phyloP scores from a whole-genome alignment of 2,113 vertebrate species.

The Petromus typicus region DNA sequence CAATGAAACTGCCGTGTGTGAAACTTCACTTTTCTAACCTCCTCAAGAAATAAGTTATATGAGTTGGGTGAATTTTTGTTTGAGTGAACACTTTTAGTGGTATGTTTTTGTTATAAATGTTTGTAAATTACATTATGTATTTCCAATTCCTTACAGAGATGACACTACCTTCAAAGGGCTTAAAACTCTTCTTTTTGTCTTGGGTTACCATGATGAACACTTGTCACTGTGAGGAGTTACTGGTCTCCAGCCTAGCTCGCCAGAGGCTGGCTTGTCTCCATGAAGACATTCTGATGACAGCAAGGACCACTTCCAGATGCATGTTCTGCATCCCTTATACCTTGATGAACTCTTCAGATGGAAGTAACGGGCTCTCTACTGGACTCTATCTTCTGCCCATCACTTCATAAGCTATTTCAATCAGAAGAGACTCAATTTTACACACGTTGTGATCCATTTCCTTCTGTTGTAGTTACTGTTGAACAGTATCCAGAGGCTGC shows the following conservation, averaged over 20 bases:
- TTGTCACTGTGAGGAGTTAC: neutral
- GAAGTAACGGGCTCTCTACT: neutral
- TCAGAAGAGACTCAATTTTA: neutral
- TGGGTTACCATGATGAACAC: neutral
- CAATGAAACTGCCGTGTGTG: neutral
- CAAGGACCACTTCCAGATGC: neutral
- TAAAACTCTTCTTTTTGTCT: neutral
- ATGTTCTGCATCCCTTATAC: neutral
- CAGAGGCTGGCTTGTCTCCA: neutral
- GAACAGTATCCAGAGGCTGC: neutral
- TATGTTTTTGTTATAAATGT: neutral
- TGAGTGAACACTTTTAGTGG: neutral
- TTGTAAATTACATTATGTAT: neutral
- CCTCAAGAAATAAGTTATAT: neutral
- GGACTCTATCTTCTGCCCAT: neutral
- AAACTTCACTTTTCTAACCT: slow-evolving; percentile 30
- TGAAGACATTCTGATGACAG: neutral
- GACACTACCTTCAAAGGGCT: slow-evolving; percentile 1
- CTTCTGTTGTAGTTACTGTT: neutral
- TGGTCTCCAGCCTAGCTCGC: neutral
- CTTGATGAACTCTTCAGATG: neutral
- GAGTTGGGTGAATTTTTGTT: neutral
- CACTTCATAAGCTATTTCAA: neutral
- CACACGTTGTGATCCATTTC: neutral
- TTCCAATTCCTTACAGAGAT: neutral